Base-by-base conservation (phyloP, 2,113 vertebrate genomes). In the Eublepharis macularius region DNA sequence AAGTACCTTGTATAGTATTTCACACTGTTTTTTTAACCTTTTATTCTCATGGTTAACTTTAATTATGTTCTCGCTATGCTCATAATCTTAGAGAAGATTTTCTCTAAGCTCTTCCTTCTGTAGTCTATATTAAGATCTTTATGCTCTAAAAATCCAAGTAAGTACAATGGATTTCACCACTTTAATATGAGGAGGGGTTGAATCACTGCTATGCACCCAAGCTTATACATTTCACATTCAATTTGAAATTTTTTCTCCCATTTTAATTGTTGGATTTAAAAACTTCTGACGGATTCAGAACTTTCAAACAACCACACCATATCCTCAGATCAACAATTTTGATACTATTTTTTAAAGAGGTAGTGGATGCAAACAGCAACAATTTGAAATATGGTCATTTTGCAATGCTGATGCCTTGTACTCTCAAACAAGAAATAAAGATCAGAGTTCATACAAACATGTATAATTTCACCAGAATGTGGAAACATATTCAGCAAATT, bases 81-180 rank as follows among this genome's bases (percentile, higher is more conserved):
- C 43, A 88, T 86, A 86, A 91, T 89, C 76, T 86, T 85, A n/a
- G 83, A 91, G 81, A 90, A 86, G 87, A 94, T 95, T 94, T 95
- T 85, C 92, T 88, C 79, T 93, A 93, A 93, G 92, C 88, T 91
- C 57, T 86, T 87, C 74, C 75, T 84, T 90, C n/a, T 90, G 81
- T 69, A 87, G 84, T 74, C 68, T 80, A 51, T 79, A 90, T 87
- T 92, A 90, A 90, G 86, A 89, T 86, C 89, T 95, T 91, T 92
- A 92, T 92, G 77, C 85, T 90, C 82, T 88, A 91, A 92, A 85
- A 91, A 75, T 13, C 78, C 66, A 72, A 84, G 54, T 76, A 92
- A 73, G 81, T 86, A 89, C 86, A 92, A 89, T 80, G 86, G 85
- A 91, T 93, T 93, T 84, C 87, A 86, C 63, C 65, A 86, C 74